phyloP scores from a whole-genome alignment of 2,888 invertebrate genomes.

The Mayetiola destructor region DNA sequence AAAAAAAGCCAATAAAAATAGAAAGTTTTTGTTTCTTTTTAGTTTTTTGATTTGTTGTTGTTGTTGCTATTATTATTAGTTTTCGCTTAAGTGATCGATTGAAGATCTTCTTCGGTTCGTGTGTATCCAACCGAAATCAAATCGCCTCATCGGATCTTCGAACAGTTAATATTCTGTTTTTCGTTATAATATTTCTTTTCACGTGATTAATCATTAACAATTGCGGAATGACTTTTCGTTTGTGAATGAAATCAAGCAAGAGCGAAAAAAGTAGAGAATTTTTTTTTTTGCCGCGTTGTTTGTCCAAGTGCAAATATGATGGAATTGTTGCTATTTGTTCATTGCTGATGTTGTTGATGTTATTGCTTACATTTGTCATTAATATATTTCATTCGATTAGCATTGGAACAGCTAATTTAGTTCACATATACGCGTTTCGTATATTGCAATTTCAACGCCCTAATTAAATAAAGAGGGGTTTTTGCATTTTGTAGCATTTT shows the following conservation, averaged over 20 bases:
- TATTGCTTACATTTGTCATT: background rate
- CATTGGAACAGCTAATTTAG: background rate
- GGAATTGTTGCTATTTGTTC: too few relatives aligned
- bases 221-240: too few relatives aligned
- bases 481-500: background rate
- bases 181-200: too few relatives aligned
- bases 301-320: too few relatives aligned
- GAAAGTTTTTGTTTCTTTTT: slow-evolving; percentile 5
- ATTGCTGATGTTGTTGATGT: background rate
- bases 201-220: too few relatives aligned
- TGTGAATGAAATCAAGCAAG: too few relatives aligned
- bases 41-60: background rate
- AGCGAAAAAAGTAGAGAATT: too few relatives aligned
- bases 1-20: slow-evolving; percentile 4
- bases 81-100: background rate
- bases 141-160: too few relatives aligned
- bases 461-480: background rate
- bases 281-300: too few relatives aligned
- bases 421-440: background rate
- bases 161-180: too few relatives aligned
- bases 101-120: background rate
- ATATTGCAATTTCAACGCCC: too few relatives aligned
- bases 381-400: slow-evolving; percentile 1
- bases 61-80: background rate
- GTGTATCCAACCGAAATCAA: too few relatives aligned